These are phyloP conservation scores for Oncopeltus fasciatus DNA, from an alignment of 1,140 invertebrate genomes.

Conservation along the genomic window DNA sequence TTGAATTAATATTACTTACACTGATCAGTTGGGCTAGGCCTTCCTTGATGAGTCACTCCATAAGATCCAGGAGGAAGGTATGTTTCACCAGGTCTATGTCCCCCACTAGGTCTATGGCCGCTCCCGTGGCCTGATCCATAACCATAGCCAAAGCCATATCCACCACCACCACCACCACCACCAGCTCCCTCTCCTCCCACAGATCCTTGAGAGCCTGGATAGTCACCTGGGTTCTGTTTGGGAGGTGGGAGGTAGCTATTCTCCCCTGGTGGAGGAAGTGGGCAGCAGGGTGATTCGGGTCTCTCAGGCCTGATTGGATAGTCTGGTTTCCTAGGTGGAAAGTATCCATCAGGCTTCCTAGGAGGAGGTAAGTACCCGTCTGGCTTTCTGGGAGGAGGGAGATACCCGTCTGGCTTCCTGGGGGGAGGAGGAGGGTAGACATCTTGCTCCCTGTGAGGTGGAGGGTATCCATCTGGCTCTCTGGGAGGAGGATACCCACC, in stretches of 20 bases:
- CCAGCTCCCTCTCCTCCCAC: too few species aligned
- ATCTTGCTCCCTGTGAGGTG: background rate
- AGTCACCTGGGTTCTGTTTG: background rate
- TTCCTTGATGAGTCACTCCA: background rate
- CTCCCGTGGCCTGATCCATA: too few species aligned
- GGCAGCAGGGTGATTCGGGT: background rate
- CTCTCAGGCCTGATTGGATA: background rate
- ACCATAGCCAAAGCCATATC: background rate
- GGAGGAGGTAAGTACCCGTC: slow-evolving; percentile 1
- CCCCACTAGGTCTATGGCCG: too few species aligned
- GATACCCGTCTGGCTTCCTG: background rate
- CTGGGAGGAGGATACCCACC: background rate
- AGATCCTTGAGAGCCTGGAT: background rate
- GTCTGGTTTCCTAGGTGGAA: background rate
- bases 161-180: background rate
- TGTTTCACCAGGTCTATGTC: background rate
- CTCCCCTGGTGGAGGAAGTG: background rate
- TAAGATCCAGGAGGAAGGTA: background rate
- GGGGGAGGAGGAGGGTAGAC: background rate
- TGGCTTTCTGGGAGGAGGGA: slow-evolving; percentile 6
- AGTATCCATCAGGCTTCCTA: slow-evolving; percentile 5
- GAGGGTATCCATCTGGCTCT: background rate
- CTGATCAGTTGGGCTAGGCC: slow-evolving; percentile 9
- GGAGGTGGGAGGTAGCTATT: background rate
- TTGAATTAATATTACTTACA: slow-evolving; percentile 8